A percentile compares a stretch with the other conserved stretches of the same genome.
Conservation (phyloP, 2,888 invertebrate species). For the Aspidiotus rigidus region DNA sequence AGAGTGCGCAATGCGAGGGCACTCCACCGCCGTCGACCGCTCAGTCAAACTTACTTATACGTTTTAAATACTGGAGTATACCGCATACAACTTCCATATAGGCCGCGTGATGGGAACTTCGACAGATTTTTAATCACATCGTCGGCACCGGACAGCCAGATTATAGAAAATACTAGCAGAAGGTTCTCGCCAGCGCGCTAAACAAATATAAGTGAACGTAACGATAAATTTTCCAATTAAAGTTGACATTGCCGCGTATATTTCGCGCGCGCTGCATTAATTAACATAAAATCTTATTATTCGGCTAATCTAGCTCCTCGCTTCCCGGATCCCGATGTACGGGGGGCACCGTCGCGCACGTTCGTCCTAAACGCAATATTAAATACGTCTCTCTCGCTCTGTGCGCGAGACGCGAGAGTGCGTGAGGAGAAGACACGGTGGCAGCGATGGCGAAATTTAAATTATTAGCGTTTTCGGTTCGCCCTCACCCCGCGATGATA, state of each 20-base stretch:
- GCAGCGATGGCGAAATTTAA: slow-evolving; percentile 23
- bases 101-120: not conserved
- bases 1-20: no score
- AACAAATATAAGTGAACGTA: slow-evolving; percentile 31
- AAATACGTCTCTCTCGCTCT: slow-evolving; percentile 15
- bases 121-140: slow-evolving; percentile 25
- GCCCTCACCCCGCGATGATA: slow-evolving; percentile 6
- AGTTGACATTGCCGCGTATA: slow-evolving; percentile 28
- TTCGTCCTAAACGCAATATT: slow-evolving; percentile 31
- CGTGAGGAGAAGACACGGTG: slow-evolving; percentile 10
- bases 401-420: not conserved
- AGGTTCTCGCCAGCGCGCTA: slow-evolving; percentile 18
- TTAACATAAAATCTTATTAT: slow-evolving; percentile 33
- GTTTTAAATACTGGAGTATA: no score
- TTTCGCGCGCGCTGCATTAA: slow-evolving; percentile 31
- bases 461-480: slow-evolving; percentile 29
- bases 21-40: no score
- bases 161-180: slow-evolving; percentile 26
- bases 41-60: no score
- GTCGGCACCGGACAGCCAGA: slow-evolving; percentile 12
- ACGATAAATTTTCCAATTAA: slow-evolving; percentile 33
- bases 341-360: no score
- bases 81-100: not conserved
- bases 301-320: slow-evolving; percentile 28
- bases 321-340: slow-evolving; percentile 11